These are phyloP conservation scores for Geophilus truncorum DNA, from an alignment of 2,888 invertebrate species.

Conservation along the genomic window DNA sequence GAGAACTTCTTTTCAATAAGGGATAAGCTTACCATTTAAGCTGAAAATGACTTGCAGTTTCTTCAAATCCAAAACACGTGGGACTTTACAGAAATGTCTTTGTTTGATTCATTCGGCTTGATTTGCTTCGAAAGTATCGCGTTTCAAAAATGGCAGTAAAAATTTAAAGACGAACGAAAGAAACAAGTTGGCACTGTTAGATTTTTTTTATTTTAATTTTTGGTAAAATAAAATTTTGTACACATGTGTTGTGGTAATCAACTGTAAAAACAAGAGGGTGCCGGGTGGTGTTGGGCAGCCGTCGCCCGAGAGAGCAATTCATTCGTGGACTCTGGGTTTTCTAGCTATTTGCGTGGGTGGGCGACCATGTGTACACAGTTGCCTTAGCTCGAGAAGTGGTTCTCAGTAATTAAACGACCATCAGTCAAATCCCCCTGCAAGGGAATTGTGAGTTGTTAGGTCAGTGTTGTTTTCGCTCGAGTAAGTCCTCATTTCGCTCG, in stretches of 20 bases:
- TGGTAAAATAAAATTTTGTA: background rate
- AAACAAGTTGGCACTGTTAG: too few relatives aligned
- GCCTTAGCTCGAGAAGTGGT: background rate
- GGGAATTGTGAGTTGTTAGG: slow-evolving; percentile 18
- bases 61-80: background rate
- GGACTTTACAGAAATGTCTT: background rate
- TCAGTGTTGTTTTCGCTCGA: slow-evolving; percentile 24
- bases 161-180: background rate
- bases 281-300: background rate
- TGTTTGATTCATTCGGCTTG: background rate
- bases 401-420: slow-evolving; percentile 22
- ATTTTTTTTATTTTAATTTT: background rate
- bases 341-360: background rate
- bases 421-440: background rate
- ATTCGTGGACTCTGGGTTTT: background rate
- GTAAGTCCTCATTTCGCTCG: background rate
- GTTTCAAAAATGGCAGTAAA: background rate
- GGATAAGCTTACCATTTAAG: background rate
- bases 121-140: background rate
- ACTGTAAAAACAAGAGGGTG: background rate
- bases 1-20: background rate
- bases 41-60: background rate
- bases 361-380: background rate
- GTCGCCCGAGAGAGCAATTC: background rate
- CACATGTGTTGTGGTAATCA: background rate